Evolutionary conservation across 2,888 invertebrate genomes (phyloP).

Genomic region (Volucella inflata): DNA sequence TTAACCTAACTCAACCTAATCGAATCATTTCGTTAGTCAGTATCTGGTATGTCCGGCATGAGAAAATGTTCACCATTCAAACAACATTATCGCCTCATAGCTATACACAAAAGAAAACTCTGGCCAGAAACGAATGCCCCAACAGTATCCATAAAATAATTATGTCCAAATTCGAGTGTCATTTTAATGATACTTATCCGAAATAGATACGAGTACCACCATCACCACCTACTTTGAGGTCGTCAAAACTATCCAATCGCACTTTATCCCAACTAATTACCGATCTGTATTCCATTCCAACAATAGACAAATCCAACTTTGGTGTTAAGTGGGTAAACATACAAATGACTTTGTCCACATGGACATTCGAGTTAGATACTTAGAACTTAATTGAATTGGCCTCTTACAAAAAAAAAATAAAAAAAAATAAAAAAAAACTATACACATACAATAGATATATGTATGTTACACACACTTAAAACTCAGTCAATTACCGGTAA

Average conservation of each 20-base stretch:
- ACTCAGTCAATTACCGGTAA: no score
- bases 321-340: constrained; percentile 35
- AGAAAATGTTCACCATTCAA: no score
- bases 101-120: no score
- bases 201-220: constrained; percentile 8
- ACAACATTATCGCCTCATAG: no score
- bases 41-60: no score
- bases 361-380: constrained; percentile 7
- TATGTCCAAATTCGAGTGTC: constrained; percentile 32
- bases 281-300: constrained; percentile 24
- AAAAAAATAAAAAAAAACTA: no score
- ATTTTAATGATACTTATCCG: constrained; percentile 21
- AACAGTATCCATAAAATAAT: neutral
- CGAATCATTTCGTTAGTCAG: no score
- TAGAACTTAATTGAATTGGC: constrained; percentile 33
- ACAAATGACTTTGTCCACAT: constrained; percentile 38
- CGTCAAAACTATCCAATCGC: constrained; percentile 23
- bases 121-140: no score
- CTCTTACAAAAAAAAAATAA: no score
- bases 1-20: no score
- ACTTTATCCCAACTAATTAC: constrained; percentile 45
- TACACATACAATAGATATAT: no score
- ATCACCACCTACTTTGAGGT: constrained; percentile 35
- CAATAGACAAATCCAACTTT: constrained; percentile 44
- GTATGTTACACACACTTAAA: no score